These are phyloP conservation scores for Pachliopta kotzebuea DNA, from an alignment of 2,888 invertebrate genomes.

Conservation along the genomic window DNA sequence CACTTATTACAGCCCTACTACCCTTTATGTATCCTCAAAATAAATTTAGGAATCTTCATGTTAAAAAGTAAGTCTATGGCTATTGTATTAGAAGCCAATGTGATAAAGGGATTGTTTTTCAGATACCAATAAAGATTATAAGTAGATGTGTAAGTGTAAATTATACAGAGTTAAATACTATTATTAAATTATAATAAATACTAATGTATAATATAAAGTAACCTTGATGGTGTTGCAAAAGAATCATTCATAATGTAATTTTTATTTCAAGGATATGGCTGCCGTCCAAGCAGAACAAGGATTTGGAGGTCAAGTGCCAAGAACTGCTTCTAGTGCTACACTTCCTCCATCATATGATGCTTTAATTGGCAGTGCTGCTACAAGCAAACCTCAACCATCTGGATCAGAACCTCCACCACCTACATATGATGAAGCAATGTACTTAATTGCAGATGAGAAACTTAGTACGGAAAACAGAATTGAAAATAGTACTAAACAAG, in stretches of 20 bases:
- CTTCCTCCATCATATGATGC: constrained; percentile 83
- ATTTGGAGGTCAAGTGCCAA: constrained; percentile 72
- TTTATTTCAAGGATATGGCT: constrained; percentile 77
- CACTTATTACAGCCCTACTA: too few relatives aligned
- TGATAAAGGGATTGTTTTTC: too few relatives aligned
- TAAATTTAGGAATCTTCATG: too few relatives aligned
- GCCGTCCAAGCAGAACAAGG: constrained; percentile 79
- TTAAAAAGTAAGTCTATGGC: too few relatives aligned
- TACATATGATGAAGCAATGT: constrained; percentile 83
- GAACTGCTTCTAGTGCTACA: constrained; percentile 80
- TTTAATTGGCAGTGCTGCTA: constrained; percentile 66
- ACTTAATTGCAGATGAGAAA: constrained; percentile 74
- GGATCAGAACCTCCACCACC: constrained; percentile 82
- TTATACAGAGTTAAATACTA: too few relatives aligned
- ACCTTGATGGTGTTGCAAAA: background rate
- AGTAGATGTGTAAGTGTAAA: too few relatives aligned
- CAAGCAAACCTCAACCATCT: constrained; percentile 68
- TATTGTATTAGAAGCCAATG: too few relatives aligned
- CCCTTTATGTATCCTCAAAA: too few relatives aligned
- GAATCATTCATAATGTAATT: background rate
- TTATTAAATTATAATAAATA: too few relatives aligned
- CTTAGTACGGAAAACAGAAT: constrained; percentile 49
- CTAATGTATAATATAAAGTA: too few relatives aligned
- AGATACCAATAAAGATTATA: too few relatives aligned
- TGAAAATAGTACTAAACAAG: constrained; percentile 62